Evolutionary conservation across 2,797 vertebrate genomes (phyloP), one percentile per base, ranked within the genome.

Genomic region (Paedocypris micromegethes): DNA sequence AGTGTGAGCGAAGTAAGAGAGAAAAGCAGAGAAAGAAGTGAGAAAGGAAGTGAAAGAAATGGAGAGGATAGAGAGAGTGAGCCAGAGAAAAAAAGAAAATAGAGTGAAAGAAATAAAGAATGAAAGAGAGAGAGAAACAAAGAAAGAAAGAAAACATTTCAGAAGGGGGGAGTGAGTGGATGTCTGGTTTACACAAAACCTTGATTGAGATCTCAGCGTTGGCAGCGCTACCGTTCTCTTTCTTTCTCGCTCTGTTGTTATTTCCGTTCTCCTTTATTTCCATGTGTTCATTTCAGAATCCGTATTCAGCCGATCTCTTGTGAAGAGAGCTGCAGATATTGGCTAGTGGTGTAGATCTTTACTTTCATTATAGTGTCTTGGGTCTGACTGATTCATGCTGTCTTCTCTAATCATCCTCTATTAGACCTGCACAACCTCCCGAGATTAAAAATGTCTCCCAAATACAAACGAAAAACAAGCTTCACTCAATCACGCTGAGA

Each of bases 401-500:
- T 60, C 57, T 48, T 63, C 51, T 72, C 49, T 50, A 77, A 58
- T 67, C 58, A 57, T 43, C 48, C 64, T 70, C 63, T 48, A 46
- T 70, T 73, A 66, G 54, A 76, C 64, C 55, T 68, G 39, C 49
- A 46, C 49, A 53, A 58, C 43, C 61, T 53, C 68, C 68, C 58
- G 70, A 74, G 69, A 75, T 72, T 69, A 61, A 74, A 72, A 61
- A 49, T 42, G 71, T 70, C 67, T 63, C 9, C 38, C 57, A 0
- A 58, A 71, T 74, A 72, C 72, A 68, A 77, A 77, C 72, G 44
- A 60, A 60, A 68, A 60, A 68, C 66, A 60, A 68, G 57, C 57
- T 59, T 42, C 66, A 45, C 49, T 59, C 66, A 50, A 46, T 68
- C 66, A 51, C n/a, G 41, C 66, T 23, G 66, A 59, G 49, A 52